These are phyloP conservation scores for Leptobrachium ailaonicum DNA, from an alignment of 2,113 vertebrate species.

Conservation along the genomic window DNA sequence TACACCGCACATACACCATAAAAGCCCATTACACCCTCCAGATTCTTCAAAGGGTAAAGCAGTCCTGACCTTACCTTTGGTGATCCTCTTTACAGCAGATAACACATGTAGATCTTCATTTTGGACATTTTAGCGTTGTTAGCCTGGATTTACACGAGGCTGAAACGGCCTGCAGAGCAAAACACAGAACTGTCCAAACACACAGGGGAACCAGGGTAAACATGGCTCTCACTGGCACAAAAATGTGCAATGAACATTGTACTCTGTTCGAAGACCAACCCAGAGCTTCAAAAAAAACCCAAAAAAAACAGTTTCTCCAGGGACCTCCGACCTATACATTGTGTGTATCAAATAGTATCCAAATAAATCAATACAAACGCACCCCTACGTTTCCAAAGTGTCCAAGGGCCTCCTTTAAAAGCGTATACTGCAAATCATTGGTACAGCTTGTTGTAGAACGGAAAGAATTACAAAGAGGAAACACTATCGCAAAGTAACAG, in stretches of 20 bases:
- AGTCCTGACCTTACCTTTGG: constrained; percentile 26
- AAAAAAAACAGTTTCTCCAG: background rate
- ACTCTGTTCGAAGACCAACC: background rate
- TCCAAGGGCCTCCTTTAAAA: too few relatives aligned
- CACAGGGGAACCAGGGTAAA: constrained; percentile 15
- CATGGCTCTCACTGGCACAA: constrained; percentile 19
- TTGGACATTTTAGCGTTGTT: too few relatives aligned
- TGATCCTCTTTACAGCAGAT: background rate
- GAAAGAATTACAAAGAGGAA: too few relatives aligned
- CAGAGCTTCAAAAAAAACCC: constrained; percentile 6
- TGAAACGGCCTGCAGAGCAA: constrained; percentile 26
- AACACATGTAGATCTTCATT: background rate
- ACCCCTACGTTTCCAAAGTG: too few relatives aligned
- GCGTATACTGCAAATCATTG: too few relatives aligned
- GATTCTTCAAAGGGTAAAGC: constrained; percentile 21
- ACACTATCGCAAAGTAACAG: too few relatives aligned
- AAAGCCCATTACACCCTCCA: too few relatives aligned
- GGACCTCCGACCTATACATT: background rate
- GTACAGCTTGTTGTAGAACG: too few relatives aligned
- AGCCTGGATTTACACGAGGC: background rate
- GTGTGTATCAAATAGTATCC: too few relatives aligned
- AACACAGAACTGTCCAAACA: constrained; percentile 24
- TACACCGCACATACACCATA: too few relatives aligned
- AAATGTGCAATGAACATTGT: background rate
- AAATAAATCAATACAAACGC: too few relatives aligned